Evolutionary conservation across 2,113 vertebrate genomes (phyloP).

Genomic region (Gymnogyps californianus): DNA sequence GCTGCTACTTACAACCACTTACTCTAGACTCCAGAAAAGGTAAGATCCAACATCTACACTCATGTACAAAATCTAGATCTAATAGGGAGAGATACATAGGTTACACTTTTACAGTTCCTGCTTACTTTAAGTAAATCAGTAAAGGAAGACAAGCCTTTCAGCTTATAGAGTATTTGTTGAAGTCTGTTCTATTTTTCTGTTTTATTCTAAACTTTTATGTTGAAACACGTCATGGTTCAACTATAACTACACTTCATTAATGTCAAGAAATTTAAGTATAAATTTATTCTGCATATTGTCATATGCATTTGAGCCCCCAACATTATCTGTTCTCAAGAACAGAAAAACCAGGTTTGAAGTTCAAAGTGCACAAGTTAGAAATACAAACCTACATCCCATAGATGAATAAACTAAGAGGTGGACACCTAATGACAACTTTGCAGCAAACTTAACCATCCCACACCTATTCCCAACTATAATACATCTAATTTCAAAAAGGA

Average conservation of each 20-base stretch:
- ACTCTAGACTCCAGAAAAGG: neutral
- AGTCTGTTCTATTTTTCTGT: neutral
- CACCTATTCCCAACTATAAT: neutral
- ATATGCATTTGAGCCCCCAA: neutral
- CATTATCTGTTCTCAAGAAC: neutral
- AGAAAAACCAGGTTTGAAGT: neutral
- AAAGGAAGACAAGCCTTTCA: neutral
- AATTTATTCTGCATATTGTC: neutral
- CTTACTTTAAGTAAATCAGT: neutral
- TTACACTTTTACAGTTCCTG: neutral
- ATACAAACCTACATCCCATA: neutral
- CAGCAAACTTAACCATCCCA: neutral
- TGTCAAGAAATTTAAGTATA: neutral
- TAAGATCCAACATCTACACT: neutral
- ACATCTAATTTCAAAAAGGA: neutral
- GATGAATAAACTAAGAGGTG: neutral
- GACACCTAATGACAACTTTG: neutral
- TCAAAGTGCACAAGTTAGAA: neutral
- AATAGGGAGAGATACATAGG: neutral
- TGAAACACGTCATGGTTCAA: too few relatives aligned
- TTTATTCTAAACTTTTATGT: neutral
- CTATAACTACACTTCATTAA: neutral
- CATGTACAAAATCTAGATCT: neutral
- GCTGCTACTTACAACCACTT: neutral
- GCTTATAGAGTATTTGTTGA: neutral